Base-by-base conservation (phyloP, 2,113 vertebrate genomes). In the Telmatochromis sp. region DNA sequence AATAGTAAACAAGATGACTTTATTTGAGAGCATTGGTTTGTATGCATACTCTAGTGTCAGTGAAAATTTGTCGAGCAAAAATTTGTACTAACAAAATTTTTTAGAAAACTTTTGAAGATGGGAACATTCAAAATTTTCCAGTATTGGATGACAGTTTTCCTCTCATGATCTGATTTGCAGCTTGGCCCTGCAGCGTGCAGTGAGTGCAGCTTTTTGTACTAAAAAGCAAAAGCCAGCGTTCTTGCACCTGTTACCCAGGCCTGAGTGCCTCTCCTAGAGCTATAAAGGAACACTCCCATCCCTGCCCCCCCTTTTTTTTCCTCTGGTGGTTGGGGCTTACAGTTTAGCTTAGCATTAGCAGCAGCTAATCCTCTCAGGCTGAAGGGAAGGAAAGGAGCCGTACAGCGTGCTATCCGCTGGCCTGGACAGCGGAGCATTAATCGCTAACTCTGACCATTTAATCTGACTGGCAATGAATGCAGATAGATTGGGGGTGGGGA, bases 291-390 rank as follows among this genome's bases (percentile, higher is more conserved):
- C 58, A 37, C 42, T 86, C 53, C 58, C 19, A n/a, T 73, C 68
- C 82, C 68, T 81, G 21, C 82, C 84, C 85, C 63, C 83, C 58
- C 3, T 0, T 2, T 17, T 82, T 85, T 79, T 80, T 55, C 79
- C 90, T 91, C 51, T 84, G 70, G 47, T 86, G 82, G 65, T 89
- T 85, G 82, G 79, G 94, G 91, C 90, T 94, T 94, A 92, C 90
- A 60, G 58, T 92, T 92, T 94, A 95, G 94, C 88, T 94, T 95
- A 95, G 95, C 94, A 90, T 97, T 97, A 97, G 86, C 94, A 87
- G 84, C 80, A 70, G 94, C 95, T 97, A 97, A 97, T 97, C 97
- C 94, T 96, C 97, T 97, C 93, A 95, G 94, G 88, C 94, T 94
- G 86, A 83, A 94, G 93, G 95, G 91, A 89, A 92, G 86, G 91